Conservation (phyloP, 1,140 invertebrate genomes). For the Diorhabda sublineata region DNA sequence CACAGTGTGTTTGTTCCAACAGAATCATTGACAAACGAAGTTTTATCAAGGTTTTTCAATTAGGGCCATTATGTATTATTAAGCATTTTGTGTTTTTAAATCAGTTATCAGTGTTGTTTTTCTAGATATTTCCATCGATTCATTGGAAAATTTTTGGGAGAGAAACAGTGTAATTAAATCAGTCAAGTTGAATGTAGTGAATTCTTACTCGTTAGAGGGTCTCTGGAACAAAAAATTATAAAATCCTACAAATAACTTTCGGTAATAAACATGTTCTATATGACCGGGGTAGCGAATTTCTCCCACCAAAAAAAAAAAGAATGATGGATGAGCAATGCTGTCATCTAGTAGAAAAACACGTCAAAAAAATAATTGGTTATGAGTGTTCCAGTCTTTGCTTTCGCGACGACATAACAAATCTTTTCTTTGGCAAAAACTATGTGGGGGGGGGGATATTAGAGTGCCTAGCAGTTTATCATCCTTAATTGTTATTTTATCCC, state of each 20-base stretch:
- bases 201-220: too few relatives aligned
- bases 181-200: too few relatives aligned
- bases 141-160: too few relatives aligned
- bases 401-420: constrained; percentile 9
- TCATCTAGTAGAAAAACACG: neutral
- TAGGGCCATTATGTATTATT: too few relatives aligned
- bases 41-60: too few relatives aligned
- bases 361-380: constrained; percentile 11
- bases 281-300: neutral
- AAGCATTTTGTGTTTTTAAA: too few relatives aligned
- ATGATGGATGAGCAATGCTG: neutral
- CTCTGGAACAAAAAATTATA: too few relatives aligned
- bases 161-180: too few relatives aligned
- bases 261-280: neutral
- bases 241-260: neutral
- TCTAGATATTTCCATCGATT: too few relatives aligned
- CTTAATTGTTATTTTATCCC: constrained; percentile 17
- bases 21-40: too few relatives aligned
- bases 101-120: too few relatives aligned
- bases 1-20: too few relatives aligned
- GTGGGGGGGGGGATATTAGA: constrained; percentile 8
- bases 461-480: constrained; percentile 13
- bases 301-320: neutral
- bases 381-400: constrained; percentile 6
- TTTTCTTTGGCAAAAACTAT: constrained; percentile 8